These are phyloP conservation scores for Toxostoma redivivum DNA, from an alignment of 2,113 vertebrate genomes.

Conservation along the genomic window DNA sequence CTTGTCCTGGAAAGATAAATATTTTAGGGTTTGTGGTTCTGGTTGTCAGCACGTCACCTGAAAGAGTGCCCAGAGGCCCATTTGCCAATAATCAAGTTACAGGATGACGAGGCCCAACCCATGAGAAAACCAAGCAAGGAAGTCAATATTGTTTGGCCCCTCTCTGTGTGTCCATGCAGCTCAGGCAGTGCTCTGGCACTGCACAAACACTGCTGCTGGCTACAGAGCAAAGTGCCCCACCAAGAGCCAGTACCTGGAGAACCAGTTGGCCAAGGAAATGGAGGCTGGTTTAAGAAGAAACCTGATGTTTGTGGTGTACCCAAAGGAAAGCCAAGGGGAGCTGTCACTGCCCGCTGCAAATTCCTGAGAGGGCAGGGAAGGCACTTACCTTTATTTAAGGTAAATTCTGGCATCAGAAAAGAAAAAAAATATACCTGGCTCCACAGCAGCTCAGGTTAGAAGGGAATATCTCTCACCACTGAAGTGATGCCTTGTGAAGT, in stretches of 20 bases:
- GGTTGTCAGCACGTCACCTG: neutral
- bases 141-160: rapidly evolving
- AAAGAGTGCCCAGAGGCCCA: neutral
- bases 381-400: neutral
- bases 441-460: neutral
- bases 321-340: neutral
- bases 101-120: neutral
- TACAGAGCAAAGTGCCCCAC: neutral
- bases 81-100: neutral
- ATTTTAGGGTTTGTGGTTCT: neutral
- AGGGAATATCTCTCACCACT: neutral
- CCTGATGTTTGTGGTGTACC: neutral
- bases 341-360: neutral
- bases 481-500: neutral
- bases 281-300: neutral
- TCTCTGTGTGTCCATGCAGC: rapidly evolving
- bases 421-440: neutral
- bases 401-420: neutral
- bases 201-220: neutral
- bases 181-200: neutral
- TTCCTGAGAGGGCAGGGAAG: neutral
- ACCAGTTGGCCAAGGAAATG: neutral
- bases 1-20: neutral
- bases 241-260: neutral
- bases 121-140: neutral